Evolutionary conservation across 2,888 invertebrate genomes (phyloP), one percentile per base, ranked within the genome.

Genomic region (Drosophila siamana): DNA sequence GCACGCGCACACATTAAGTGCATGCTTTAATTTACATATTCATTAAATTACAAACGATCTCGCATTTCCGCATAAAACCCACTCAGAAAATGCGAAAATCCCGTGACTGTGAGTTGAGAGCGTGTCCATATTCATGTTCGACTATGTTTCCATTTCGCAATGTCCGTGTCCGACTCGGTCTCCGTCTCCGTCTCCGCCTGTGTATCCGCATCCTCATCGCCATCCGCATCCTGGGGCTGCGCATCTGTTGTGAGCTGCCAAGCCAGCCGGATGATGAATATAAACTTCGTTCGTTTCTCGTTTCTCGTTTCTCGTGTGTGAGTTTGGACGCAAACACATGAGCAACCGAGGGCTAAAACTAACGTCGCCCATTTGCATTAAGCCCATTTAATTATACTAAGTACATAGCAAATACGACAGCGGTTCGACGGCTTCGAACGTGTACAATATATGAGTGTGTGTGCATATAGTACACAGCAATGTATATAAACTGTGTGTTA

Each of bases 341-440:
- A 59, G 51, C 60, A 44, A 50, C 41, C 6, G 40, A 16, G 7
- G 50, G 26, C 50, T 22, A 38, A 40, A 41, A 48, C 16, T 47
- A 48, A 56, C 38, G 41, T 28, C 54, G 48, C 56, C 69, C 80
- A 86, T 88, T 88, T 88, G 84, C 84, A 86, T 83, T 83, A 86
- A 78, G 77, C 77, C 80, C 86, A 87, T 85, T 89, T 87, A 85
- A 85, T 85, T 85, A 85, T 89, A 87, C 88, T 88, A 89, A 85
- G 89, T 89, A 89, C 85, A 88, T 72, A 82, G 88, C 87, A 85
- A 85, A 85, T 89, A 79, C 70, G 59, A 86, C 71, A 70, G 60
- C 9, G 54, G 54, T 30, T 47, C 47, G 33, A 33, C 15, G 9
- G 22, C 26, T 36, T 68, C 19, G 44, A 72, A 38, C 43, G 15